Conservation (phyloP, 2,888 invertebrate genomes). For the Agrochola litura region DNA sequence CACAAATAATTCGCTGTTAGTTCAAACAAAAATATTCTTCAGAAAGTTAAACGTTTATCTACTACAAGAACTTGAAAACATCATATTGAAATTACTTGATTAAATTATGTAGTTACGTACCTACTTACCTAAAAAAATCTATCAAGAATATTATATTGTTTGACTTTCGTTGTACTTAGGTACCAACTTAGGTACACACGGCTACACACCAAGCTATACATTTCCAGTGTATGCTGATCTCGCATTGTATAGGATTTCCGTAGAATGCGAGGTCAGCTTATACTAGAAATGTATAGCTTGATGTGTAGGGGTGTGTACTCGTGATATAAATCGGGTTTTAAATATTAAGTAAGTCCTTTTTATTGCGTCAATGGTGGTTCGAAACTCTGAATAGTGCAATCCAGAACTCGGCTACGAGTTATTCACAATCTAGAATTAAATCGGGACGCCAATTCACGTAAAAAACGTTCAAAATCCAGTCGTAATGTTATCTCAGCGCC, state of each 20-base stretch:
- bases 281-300: too few relatives aligned
- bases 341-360: neutral
- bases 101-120: conserved; percentile 14
- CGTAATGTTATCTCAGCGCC: neutral
- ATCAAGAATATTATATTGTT: conserved; percentile 8
- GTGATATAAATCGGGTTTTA: neutral
- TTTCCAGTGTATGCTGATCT: too few relatives aligned
- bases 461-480: neutral
- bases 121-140: conserved; percentile 3
- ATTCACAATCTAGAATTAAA: neutral
- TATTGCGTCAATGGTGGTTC: too few relatives aligned
- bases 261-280: too few relatives aligned
- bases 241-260: too few relatives aligned
- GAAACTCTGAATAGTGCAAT: neutral
- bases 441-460: neutral
- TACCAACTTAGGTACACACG: neutral
- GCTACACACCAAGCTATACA: too few relatives aligned
- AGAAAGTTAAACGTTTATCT: conserved; percentile 5
- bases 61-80: conserved; percentile 1
- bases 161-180: conserved; percentile 4
- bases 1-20: neutral
- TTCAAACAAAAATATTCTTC: conserved; percentile 9
- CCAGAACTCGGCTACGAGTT: neutral
- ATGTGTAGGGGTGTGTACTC: too few relatives aligned
- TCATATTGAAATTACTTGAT: conserved; percentile 22